These are phyloP conservation scores for Opisthocomus hoazin DNA, from an alignment of 2,113 vertebrate genomes.

Conservation along the genomic window DNA sequence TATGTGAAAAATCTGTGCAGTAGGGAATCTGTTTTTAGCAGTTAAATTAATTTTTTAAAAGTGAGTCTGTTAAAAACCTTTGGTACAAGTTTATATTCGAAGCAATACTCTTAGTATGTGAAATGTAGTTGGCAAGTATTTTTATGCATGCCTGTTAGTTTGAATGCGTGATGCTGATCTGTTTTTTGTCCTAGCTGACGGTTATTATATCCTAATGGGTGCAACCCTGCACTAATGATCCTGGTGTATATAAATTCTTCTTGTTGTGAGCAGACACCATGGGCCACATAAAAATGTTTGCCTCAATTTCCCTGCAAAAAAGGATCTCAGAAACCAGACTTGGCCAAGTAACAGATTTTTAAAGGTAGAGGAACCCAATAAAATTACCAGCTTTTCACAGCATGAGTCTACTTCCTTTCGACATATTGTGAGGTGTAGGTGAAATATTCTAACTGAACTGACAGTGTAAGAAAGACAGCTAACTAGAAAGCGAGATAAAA, in stretches of 20 bases:
- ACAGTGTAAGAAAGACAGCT: conserved; percentile 80
- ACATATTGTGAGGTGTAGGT: conserved; percentile 88
- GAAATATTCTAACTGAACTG: conserved; percentile 87
- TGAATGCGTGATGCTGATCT: conserved; percentile 84
- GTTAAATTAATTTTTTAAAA: background rate
- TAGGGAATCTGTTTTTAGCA: background rate
- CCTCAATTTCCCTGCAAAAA: conserved; percentile 85
- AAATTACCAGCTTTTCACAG: conserved; percentile 87
- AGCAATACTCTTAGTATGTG: conserved; percentile 40
- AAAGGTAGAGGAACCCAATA: conserved; percentile 84
- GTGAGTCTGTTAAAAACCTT: background rate
- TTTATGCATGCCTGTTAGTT: conserved; percentile 87
- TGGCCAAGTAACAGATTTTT: conserved; percentile 83
- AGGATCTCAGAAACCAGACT: conserved; percentile 82
- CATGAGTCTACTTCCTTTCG: conserved; percentile 83
- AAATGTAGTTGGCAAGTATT: conserved; percentile 66
- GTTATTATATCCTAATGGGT: conserved; percentile 96
- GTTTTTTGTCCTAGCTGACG: conserved; percentile 93
- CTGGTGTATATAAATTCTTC: conserved; percentile 90
- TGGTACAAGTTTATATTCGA: conserved; percentile 42
- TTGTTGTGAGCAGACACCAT: conserved; percentile 86
- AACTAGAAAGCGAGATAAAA: conserved; percentile 79
- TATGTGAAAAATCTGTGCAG: background rate
- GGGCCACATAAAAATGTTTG: conserved; percentile 91
- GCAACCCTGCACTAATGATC: conserved; percentile 93